Conservation (phyloP, 2,888 invertebrate species). For the Trichogramma evanescens region DNA sequence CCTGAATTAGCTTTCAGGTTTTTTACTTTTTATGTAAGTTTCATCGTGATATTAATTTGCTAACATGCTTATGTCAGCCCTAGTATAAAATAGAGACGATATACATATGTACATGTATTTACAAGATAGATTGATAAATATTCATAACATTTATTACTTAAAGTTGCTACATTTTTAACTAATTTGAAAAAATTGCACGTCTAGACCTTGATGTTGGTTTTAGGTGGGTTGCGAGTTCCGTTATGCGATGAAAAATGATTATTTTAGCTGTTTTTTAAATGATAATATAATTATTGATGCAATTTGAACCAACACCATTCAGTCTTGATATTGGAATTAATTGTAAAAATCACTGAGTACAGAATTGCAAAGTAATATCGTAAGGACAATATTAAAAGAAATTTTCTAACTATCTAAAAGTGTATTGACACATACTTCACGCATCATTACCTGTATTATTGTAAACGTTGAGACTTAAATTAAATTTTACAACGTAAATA, state of each 20-base stretch:
- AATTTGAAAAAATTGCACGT: constrained; percentile 45
- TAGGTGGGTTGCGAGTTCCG: constrained; percentile 30
- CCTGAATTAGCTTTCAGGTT: constrained; percentile 10
- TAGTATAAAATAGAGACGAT: constrained; percentile 46
- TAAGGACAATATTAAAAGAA: constrained; percentile 34
- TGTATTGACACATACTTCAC: constrained; percentile 10
- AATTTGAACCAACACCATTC: constrained; percentile 46
- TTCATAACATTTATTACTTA: constrained; percentile 29
- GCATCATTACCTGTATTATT: constrained; percentile 8
- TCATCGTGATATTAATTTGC: constrained; percentile 35
- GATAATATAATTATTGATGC: not conserved
- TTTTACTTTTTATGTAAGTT: constrained; percentile 20
- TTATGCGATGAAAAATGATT: too few species aligned
- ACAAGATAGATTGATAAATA: constrained; percentile 32
- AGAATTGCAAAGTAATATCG: constrained; percentile 41
- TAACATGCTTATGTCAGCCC: constrained; percentile 36
- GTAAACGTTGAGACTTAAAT: constrained; percentile 21
- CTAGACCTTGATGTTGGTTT: constrained; percentile 46
- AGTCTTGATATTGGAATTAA: constrained; percentile 46
- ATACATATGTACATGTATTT: constrained; percentile 47
- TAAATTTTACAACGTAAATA: not conserved
- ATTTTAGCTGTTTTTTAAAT: too few species aligned
- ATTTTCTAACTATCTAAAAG: constrained; percentile 24
- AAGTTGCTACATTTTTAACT: constrained; percentile 1
- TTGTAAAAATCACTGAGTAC: constrained; percentile 42